Evolutionary conservation across 2,888 invertebrate species (phyloP), one percentile per base, ranked within the genome.

Genomic region (Gandaritis pyraliata): DNA sequence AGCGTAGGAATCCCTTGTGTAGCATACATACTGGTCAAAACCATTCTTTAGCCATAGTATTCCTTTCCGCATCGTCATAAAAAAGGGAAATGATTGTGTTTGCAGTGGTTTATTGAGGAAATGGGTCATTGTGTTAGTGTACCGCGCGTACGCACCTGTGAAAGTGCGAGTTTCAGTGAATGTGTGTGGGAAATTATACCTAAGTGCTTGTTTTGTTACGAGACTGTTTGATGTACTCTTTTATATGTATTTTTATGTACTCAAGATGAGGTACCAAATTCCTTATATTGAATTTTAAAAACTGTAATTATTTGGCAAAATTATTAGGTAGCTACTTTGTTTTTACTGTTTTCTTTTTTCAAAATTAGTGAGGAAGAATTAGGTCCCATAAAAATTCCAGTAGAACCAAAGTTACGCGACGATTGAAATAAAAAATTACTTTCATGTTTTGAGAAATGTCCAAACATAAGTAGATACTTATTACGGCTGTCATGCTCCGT

Each of bases 111-210:
- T 69, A 59, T 68, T 70, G 69, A 71, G 72, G 77, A 81, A 82
- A 77, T 73, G 70, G 72, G 63, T 70, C 60, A 70, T 72, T 72
- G 78, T 81, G 77, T 75, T 72, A 71, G 72, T 77, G 68, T 62
- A 64, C 63, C 66, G 74, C 74, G 78, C 80, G 77, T 76, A 77
- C 72, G 71, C 73, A 66, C 67, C 58, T 69, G 73, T 75, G 77
- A 77, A 81, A 80, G 78, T 79, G 72, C 70, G 70, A 64, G 67
- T 69, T 74, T 65, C 60, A 71, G 73, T 72, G 71, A 51, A 61
- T 56, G 53, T 72, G 72, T 74, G 45, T 63, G 49, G 33, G 43
- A 58, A 46, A 47, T 33, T 46, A 29, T 13, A 13, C 18, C 29
- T 23, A 16, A n/a, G n/a, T n/a, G n/a, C 13, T 49, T 49, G 38